phyloP scores from a whole-genome alignment of 2,797 vertebrate species.

The Onychomys arenicola region DNA sequence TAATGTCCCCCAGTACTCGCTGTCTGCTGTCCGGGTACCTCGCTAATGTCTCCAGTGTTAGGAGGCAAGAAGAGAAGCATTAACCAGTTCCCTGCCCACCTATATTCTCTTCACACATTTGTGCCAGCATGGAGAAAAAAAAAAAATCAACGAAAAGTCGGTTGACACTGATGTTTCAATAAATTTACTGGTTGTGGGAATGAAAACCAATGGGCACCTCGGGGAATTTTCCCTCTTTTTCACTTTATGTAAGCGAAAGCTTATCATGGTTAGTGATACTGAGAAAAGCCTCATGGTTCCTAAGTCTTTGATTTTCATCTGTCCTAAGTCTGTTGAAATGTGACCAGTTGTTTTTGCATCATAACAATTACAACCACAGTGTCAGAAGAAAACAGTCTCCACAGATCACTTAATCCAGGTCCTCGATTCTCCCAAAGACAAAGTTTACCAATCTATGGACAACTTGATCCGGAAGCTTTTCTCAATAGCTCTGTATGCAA shows the following conservation, averaged over 20 bases:
- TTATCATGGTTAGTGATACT: slow-evolving; percentile 33
- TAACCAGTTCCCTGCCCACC: neutral
- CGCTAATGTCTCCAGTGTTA: neutral
- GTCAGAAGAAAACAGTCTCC: neutral
- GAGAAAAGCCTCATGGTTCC: neutral
- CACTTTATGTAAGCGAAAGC: neutral
- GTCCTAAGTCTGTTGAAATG: slow-evolving; percentile 6
- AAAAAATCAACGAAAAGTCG: slow-evolving; percentile 38
- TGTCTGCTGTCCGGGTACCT: too few relatives aligned
- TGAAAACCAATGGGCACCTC: slow-evolving; percentile 9
- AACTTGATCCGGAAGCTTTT: neutral
- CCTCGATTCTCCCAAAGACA: slow-evolving; percentile 18
- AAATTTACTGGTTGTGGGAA: slow-evolving; percentile 47
- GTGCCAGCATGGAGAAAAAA: neutral
- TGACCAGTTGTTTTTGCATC: slow-evolving; percentile 7
- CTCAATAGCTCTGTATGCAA: neutral
- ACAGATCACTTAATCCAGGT: neutral
- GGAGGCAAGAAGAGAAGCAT: neutral
- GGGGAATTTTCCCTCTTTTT: neutral
- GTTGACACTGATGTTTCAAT: slow-evolving; percentile 56
- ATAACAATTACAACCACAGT: neutral
- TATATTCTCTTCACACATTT: neutral
- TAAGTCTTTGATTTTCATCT: neutral
- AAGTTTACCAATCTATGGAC: neutral
- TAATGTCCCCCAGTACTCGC: slow-evolving; percentile 4